phyloP scores from a whole-genome alignment of 2,797 vertebrate genomes.

The Borostomias antarcticus region DNA sequence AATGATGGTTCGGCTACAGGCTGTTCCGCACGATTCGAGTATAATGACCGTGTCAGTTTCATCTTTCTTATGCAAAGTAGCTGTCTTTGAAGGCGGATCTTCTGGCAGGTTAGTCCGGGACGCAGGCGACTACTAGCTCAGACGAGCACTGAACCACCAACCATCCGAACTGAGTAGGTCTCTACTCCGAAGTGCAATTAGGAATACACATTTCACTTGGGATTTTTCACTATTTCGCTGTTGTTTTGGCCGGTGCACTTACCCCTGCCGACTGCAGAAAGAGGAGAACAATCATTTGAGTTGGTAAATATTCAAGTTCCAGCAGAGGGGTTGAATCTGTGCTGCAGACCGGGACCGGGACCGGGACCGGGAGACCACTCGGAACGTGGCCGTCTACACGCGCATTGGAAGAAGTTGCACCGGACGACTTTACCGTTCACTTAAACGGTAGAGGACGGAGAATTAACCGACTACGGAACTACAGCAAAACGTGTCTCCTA shows the following conservation, averaged over 20 bases:
- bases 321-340: conserved; percentile 10
- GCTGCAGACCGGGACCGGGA: conserved; percentile 15
- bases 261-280: background rate
- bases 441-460: conserved; percentile 3
- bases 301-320: conserved; percentile 18
- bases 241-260: conserved; percentile 20
- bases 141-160: conserved; percentile 60
- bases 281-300: conserved; percentile 21
- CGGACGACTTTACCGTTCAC: conserved; percentile 15
- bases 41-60: conserved; percentile 91
- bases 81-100: conserved; percentile 90
- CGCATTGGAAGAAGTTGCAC: conserved; percentile 3
- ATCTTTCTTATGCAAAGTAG: conserved; percentile 97
- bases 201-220: conserved; percentile 31
- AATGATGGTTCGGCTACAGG: conserved; percentile 74
- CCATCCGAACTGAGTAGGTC: conserved; percentile 41
- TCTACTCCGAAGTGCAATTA: conserved; percentile 30
- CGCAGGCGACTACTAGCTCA: conserved; percentile 70
- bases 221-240: background rate
- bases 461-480: background rate
- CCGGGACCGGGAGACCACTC: conserved; percentile 4
- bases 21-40: conserved; percentile 86
- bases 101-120: conserved; percentile 80
- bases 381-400: conserved; percentile 7
- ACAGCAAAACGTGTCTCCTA: background rate